phyloP scores from a whole-genome alignment of 2,888 invertebrate species.

The Leucophenga maculata region DNA sequence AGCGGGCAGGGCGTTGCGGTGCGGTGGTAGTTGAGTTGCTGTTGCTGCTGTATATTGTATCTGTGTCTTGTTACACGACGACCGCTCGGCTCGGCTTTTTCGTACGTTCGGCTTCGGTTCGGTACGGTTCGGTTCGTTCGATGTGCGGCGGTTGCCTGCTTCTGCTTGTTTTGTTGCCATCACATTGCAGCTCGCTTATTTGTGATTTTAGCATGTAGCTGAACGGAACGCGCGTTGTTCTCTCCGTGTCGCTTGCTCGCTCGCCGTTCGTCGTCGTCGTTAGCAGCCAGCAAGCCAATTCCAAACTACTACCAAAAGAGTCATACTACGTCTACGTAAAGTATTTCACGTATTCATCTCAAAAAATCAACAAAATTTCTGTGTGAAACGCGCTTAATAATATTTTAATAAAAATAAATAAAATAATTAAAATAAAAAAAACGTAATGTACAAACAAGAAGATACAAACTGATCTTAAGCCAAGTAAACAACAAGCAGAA shows the following conservation, averaged over 20 bases:
- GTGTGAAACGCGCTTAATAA: neutral
- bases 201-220: slow-evolving; percentile 70
- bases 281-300: slow-evolving; percentile 52
- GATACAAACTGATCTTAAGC: neutral
- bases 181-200: slow-evolving; percentile 64
- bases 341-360: neutral
- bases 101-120: too few relatives aligned
- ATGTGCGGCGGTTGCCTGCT: slow-evolving; percentile 30
- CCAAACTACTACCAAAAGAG: too few relatives aligned
- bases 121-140: slow-evolving; percentile 24
- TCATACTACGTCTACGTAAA: too few relatives aligned
- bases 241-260: slow-evolving; percentile 54
- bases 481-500: neutral
- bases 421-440: slow-evolving; percentile 29
- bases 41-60: neutral
- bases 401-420: slow-evolving; percentile 30
- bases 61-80: too few relatives aligned
- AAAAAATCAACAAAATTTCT: too few relatives aligned
- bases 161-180: slow-evolving; percentile 58
- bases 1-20: slow-evolving; percentile 26
- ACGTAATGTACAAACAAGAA: slow-evolving; percentile 27
- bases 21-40: slow-evolving; percentile 17
- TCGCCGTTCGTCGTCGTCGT: slow-evolving; percentile 46
- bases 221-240: slow-evolving; percentile 56
- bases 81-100: neutral